Conservation (phyloP, 2,113 vertebrate genomes). For the Brachypodius melanocephalos region DNA sequence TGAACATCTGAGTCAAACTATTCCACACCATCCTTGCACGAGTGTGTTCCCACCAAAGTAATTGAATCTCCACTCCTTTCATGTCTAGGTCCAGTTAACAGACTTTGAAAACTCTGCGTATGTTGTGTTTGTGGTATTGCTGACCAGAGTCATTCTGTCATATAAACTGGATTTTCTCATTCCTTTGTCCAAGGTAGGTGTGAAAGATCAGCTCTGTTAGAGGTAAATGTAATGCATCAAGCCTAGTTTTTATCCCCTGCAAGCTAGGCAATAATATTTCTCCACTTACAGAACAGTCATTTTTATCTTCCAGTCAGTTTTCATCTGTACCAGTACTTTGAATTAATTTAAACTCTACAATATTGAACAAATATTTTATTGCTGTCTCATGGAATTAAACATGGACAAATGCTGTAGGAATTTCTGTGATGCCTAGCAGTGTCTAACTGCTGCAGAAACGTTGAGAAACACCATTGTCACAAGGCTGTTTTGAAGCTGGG, state of each 20-base stretch:
- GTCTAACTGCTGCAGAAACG: neutral
- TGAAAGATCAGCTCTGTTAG: neutral
- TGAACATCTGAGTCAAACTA: accelerated
- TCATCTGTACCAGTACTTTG: neutral
- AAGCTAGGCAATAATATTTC: neutral
- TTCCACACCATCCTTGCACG: neutral
- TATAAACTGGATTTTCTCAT: constrained; percentile 98
- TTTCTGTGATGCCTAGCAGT: neutral
- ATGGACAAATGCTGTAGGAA: neutral
- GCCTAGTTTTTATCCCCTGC: neutral
- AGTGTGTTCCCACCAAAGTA: neutral
- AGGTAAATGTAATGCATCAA: neutral
- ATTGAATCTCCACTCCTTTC: neutral
- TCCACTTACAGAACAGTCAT: neutral
- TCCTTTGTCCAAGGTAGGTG: constrained; percentile 91
- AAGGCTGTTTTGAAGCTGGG: neutral
- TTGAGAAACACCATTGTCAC: neutral
- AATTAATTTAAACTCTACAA: neutral
- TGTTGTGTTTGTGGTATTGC: constrained; percentile 94
- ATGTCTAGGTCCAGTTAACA: constrained; percentile 89
- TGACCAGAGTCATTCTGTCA: constrained; percentile 95
- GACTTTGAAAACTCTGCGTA: constrained; percentile 98
- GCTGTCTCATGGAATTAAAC: neutral
- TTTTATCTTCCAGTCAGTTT: neutral
- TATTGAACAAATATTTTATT: neutral